Conservation (phyloP, 23 tunicate species). For the Corella eumyota region DNA sequence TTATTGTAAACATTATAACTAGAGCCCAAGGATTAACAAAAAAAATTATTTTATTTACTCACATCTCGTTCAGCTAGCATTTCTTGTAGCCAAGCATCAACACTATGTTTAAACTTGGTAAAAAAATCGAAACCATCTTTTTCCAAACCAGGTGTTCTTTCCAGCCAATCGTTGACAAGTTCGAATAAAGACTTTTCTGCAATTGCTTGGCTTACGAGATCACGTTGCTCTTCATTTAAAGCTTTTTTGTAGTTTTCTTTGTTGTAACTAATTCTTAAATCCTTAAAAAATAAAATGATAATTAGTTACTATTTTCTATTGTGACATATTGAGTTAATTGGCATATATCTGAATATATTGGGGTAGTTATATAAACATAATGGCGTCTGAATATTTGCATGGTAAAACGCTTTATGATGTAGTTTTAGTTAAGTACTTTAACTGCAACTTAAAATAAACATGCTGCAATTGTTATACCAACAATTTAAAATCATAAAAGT, state of each 20-base stretch:
- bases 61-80: constrained; percentile 28
- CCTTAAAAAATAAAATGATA: constrained; percentile 22
- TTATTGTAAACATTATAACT: no score
- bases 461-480: no score
- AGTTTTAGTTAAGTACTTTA: no score
- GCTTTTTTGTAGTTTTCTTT: constrained; percentile 24
- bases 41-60: no score
- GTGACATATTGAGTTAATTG: no score
- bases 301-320: neutral
- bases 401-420: no score
- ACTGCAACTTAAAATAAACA: no score
- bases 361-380: no score
- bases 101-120: constrained; percentile 51
- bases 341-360: no score
- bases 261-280: constrained; percentile 51
- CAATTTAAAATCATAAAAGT: no score
- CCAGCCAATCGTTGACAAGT: constrained; percentile 76
- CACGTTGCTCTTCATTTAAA: constrained; percentile 41
- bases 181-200: constrained; percentile 44
- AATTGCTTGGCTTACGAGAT: constrained; percentile 15
- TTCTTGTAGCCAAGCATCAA: constrained; percentile 45
- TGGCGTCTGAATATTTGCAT: no score
- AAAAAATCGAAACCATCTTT: constrained; percentile 61
- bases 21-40: no score
- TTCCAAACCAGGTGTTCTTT: constrained; percentile 74